Conservation (phyloP, 2,797 vertebrate genomes). For the Acropternis orthonyx region DNA sequence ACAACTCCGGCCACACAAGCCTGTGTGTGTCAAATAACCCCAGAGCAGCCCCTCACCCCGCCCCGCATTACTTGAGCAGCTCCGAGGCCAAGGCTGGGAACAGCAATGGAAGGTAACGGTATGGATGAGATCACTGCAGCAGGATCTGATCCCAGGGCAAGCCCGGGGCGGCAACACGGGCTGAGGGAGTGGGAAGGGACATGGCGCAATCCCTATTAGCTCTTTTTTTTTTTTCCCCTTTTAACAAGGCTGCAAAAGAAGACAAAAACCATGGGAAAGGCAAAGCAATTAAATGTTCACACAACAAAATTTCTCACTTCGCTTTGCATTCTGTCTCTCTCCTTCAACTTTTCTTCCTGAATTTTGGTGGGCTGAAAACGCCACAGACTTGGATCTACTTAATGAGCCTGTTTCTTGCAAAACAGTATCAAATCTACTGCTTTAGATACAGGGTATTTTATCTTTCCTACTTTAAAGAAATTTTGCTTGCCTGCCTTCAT, state of each 20-base stretch:
- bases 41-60: not conserved
- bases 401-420: not conserved
- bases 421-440: not conserved
- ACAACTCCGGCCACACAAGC: not conserved
- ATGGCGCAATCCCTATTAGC: not conserved
- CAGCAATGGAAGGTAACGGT: not conserved
- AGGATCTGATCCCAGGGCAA: not conserved
- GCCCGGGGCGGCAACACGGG: not conserved
- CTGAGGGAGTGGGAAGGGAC: not conserved
- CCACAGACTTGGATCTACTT: not conserved
- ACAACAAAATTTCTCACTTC: not conserved
- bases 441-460: not conserved
- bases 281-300: not conserved
- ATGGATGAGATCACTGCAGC: not conserved
- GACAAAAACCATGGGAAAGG: not conserved
- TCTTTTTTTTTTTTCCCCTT: not conserved
- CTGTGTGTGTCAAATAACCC: not conserved
- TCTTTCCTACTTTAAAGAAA: not conserved
- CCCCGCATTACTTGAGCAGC: not conserved
- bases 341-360: not conserved
- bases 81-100: not conserved
- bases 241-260: not conserved
- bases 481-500: not conserved
- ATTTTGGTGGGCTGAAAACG: not conserved
- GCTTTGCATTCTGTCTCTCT: not conserved